Conservation (phyloP, 2,113 vertebrate genomes). For the Ceratotherium simum region DNA sequence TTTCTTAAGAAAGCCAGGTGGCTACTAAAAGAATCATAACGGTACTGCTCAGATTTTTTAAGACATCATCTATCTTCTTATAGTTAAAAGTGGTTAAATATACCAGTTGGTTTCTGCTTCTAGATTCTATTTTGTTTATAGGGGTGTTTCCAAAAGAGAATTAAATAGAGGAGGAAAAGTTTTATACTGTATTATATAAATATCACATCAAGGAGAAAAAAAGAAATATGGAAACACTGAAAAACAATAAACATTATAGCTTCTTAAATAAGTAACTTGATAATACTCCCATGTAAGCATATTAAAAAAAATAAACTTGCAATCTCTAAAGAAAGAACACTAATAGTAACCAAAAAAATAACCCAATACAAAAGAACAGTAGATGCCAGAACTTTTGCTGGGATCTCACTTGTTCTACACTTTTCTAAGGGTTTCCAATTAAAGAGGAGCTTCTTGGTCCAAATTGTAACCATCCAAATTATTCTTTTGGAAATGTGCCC, state of each 20-base stretch:
- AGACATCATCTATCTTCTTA: neutral
- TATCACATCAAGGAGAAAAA: conserved; percentile 22
- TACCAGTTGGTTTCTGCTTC: neutral
- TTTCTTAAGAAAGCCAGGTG: neutral
- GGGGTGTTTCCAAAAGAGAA: conserved; percentile 16
- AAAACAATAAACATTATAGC: neutral
- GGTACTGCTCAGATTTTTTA: neutral
- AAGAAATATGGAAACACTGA: conserved; percentile 20
- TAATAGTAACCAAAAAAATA: conserved; percentile 23
- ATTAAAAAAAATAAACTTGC: neutral
- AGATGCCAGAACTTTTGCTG: neutral
- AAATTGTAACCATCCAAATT: neutral
- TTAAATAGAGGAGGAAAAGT: neutral
- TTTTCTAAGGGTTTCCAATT: conserved; percentile 33
- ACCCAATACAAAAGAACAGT: neutral
- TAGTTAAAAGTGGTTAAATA: neutral
- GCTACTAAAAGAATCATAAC: neutral
- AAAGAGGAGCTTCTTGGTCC: conserved; percentile 31
- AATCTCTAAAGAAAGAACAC: conserved; percentile 11
- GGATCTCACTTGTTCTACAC: neutral
- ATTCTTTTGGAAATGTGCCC: conserved; percentile 25
- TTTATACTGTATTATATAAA: conserved; percentile 29
- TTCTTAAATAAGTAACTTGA: conserved; percentile 11
- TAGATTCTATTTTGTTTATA: conserved; percentile 30
- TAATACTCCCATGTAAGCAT: neutral